Evolutionary conservation across 2,888 invertebrate genomes (phyloP).

Genomic region (Drosophila affinis): DNA sequence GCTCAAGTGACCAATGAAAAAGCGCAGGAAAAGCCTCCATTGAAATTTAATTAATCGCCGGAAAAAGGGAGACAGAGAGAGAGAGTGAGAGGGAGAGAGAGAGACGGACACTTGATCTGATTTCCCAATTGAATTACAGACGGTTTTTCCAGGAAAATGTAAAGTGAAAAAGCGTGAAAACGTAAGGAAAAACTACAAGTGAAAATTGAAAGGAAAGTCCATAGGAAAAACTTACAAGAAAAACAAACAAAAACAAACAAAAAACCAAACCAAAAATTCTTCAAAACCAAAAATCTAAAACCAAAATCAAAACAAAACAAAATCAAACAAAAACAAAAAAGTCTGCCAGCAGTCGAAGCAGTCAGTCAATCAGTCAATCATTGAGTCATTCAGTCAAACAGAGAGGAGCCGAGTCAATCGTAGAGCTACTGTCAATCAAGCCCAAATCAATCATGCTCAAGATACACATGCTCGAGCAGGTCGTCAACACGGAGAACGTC

Average conservation of each 20-base stretch:
- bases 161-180: constrained; percentile 42
- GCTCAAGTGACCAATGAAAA: constrained; percentile 43
- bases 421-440: background rate
- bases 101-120: constrained; percentile 32
- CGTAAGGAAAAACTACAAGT: constrained; percentile 27
- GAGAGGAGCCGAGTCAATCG: constrained; percentile 7
- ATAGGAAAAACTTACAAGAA: constrained; percentile 39
- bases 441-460: constrained; percentile 86
- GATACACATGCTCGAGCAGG: constrained; percentile 91
- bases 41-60: constrained; percentile 54
- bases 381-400: constrained; percentile 18
- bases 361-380: constrained; percentile 47
- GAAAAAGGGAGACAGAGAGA: background rate
- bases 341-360: constrained; percentile 5
- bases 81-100: background rate
- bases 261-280: constrained; percentile 57
- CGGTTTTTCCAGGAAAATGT: constrained; percentile 28
- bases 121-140: constrained; percentile 19
- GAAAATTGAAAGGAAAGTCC: constrained; percentile 20
- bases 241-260: constrained; percentile 33
- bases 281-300: constrained; percentile 69
- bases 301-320: constrained; percentile 53
- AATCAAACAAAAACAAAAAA: constrained; percentile 39
- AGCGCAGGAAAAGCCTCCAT: constrained; percentile 2
- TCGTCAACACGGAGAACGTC: constrained; percentile 87